These are phyloP conservation scores for Melanostoma scalare DNA, from an alignment of 2,888 invertebrate species.

Conservation along the genomic window DNA sequence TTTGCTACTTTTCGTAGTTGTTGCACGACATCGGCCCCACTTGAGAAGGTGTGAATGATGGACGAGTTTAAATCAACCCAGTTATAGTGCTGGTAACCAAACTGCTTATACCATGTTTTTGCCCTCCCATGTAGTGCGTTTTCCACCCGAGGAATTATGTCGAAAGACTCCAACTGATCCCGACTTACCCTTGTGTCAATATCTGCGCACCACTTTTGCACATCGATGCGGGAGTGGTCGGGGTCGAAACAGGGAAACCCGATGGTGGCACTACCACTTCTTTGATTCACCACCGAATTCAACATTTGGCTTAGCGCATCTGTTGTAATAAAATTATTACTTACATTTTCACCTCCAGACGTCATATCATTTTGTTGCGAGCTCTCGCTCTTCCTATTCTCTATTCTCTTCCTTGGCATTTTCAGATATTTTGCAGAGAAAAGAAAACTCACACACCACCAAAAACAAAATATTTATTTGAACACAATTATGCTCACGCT, in stretches of 20 bases:
- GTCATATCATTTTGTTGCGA: too few species aligned
- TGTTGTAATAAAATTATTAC: slow-evolving; percentile 26
- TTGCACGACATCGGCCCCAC: slow-evolving; percentile 51
- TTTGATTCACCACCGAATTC: slow-evolving; percentile 35
- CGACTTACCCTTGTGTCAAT: slow-evolving; percentile 61
- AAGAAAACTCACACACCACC: too few species aligned
- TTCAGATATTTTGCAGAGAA: too few species aligned
- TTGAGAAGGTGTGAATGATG: slow-evolving; percentile 58
- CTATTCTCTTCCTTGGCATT: too few species aligned
- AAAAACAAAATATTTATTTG: too few species aligned
- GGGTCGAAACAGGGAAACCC: slow-evolving; percentile 65
- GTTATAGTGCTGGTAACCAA: slow-evolving; percentile 63
- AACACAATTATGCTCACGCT: too few species aligned
- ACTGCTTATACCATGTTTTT: slow-evolving; percentile 57
- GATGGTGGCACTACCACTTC: slow-evolving; percentile 26
- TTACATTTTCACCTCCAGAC: too few species aligned
- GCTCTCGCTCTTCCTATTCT: too few species aligned
- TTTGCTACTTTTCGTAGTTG: slow-evolving; percentile 62
- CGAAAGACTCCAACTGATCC: slow-evolving; percentile 57
- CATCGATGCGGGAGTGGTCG: slow-evolving; percentile 54
- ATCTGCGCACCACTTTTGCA: slow-evolving; percentile 50
- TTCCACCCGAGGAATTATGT: slow-evolving; percentile 56
- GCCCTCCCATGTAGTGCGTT: slow-evolving; percentile 40
- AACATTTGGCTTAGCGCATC: slow-evolving; percentile 57
- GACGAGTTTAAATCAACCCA: slow-evolving; percentile 65